Conservation (phyloP, 2,888 invertebrate genomes). For the Pachymerium ferrugineum region DNA sequence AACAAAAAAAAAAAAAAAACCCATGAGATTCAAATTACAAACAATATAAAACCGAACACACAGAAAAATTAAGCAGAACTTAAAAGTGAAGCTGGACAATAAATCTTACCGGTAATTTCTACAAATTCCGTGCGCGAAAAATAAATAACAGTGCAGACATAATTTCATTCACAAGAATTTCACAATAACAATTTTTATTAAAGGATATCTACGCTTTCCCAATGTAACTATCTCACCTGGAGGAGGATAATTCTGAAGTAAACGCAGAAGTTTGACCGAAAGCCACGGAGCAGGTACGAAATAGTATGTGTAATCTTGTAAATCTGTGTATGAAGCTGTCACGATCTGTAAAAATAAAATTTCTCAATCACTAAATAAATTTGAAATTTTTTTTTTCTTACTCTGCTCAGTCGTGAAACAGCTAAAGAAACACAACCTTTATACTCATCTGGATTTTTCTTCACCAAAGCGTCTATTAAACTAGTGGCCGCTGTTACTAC, state of each 20-base stretch:
- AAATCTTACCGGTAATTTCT: conserved; percentile 5
- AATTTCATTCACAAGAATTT: background rate
- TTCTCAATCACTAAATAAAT: background rate
- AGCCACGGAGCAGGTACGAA: conserved; percentile 99
- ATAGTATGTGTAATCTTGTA: conserved; percentile 99
- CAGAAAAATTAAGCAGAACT: background rate
- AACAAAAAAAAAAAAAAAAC: background rate
- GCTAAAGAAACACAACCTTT: conserved; percentile 98
- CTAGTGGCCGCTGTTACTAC: conserved; percentile 98
- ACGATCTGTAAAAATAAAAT: conserved; percentile 66
- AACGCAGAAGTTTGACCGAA: conserved; percentile 89
- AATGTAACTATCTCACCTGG: conserved; percentile 65
- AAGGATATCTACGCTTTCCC: no score
- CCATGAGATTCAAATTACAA: background rate
- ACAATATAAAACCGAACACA: background rate
- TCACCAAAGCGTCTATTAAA: conserved; percentile 94
- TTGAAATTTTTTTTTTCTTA: conserved; percentile 44
- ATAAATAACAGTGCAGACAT: background rate
- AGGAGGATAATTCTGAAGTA: conserved; percentile 97
- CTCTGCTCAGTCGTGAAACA: conserved; percentile 89
- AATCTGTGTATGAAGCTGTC: conserved; percentile 96
- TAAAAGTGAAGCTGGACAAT: background rate
- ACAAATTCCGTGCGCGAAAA: conserved; percentile 4
- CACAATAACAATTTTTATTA: background rate
- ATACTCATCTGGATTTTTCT: conserved; percentile 98